phyloP scores from a whole-genome alignment of 1,140 invertebrate species.

The Drosophila mauritiana region DNA sequence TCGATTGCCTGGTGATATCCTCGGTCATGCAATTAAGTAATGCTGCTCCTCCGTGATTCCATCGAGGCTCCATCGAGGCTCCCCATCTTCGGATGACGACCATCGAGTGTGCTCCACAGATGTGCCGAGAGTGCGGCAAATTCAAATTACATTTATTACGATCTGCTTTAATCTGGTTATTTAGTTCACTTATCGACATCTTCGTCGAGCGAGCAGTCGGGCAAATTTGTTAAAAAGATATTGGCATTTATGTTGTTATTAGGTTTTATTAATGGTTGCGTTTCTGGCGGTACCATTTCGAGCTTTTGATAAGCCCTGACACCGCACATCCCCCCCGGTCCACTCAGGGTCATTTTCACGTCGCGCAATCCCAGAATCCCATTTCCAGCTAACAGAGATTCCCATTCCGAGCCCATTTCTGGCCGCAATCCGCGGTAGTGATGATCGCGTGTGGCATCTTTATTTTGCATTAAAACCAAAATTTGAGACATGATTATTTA shows the following conservation, averaged over 20 bases:
- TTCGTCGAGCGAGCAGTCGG: conserved; percentile 35
- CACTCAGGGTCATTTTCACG: conserved; percentile 54
- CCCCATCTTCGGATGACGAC: background rate
- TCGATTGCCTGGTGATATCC: conserved; percentile 78
- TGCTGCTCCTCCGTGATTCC: conserved; percentile 21
- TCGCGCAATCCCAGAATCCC: conserved; percentile 45
- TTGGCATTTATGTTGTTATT: conserved; percentile 78
- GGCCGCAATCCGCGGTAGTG: conserved; percentile 42
- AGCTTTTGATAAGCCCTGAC: conserved; percentile 64
- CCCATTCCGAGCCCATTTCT: conserved; percentile 3
- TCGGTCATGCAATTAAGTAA: conserved; percentile 75
- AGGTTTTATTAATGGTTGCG: conserved; percentile 76
- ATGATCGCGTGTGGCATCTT: conserved; percentile 21
- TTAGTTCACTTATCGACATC: conserved; percentile 75
- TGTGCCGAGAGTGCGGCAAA: conserved; percentile 35
- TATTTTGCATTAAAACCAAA: background rate
- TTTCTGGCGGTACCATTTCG: conserved; percentile 25
- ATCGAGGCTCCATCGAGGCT: too few species aligned
- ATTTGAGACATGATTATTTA: too few species aligned
- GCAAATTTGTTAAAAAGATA: conserved; percentile 63
- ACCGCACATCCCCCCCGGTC: conserved; percentile 33
- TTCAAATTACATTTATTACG: conserved; percentile 81
- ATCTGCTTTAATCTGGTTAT: conserved; percentile 68
- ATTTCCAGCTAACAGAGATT: conserved; percentile 60
- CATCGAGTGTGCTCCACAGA: conserved; percentile 1